Conservation (phyloP, 2,113 vertebrate species). For the Sialia sialis region DNA sequence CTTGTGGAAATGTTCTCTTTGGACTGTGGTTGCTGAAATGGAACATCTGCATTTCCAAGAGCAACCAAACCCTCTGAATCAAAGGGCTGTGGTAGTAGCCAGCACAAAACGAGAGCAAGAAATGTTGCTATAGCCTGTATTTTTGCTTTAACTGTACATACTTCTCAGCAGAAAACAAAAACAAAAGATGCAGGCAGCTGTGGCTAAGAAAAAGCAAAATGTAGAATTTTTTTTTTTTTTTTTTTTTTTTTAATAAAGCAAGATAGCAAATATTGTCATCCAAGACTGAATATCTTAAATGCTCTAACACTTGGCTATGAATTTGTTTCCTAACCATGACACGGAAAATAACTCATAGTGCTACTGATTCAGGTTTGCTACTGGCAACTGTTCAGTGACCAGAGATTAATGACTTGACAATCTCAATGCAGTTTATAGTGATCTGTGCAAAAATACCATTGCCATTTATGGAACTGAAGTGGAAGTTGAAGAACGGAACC, state of each 20-base stretch:
- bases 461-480: neutral
- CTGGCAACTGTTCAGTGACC: neutral
- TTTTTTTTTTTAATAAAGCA: neutral
- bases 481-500: neutral
- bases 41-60: constrained; percentile 10
- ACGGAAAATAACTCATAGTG: neutral
- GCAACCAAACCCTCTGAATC: neutral
- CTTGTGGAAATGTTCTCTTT: neutral
- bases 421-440: neutral
- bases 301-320: neutral
- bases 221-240: neutral
- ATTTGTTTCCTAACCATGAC: neutral
- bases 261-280: neutral
- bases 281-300: neutral
- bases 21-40: neutral
- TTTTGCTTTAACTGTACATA: neutral
- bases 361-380: neutral
- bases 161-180: neutral
- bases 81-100: constrained; percentile 1
- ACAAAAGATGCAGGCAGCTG: neutral
- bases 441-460: neutral
- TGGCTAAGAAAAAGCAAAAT: neutral
- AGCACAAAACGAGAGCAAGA: neutral
- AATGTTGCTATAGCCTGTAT: neutral
- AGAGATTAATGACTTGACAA: neutral